phyloP scores from a whole-genome alignment of 2,888 invertebrate genomes.

The Desoria tigrina region DNA sequence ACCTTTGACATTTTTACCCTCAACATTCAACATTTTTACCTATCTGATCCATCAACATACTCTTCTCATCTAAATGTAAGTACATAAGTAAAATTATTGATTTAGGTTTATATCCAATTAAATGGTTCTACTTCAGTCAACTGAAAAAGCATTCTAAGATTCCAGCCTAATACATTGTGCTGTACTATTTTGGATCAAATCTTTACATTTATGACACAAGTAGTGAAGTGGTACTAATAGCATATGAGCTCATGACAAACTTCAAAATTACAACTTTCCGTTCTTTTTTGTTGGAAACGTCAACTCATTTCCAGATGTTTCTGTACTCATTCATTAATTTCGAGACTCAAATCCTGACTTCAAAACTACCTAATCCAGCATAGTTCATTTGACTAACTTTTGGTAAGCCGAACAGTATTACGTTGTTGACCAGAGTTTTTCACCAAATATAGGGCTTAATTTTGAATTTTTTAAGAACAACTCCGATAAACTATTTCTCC shows the following conservation, averaged over 20 bases:
- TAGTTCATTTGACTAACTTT: neutral
- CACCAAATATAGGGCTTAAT: neutral
- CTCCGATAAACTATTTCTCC: neutral
- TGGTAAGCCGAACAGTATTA: slow-evolving; percentile 2
- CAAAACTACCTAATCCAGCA: neutral
- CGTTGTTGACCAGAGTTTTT: slow-evolving; percentile 5
- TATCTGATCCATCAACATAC: slow-evolving; percentile 12
- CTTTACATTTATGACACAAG: slow-evolving; percentile 13
- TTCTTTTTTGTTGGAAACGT: neutral
- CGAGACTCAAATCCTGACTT: slow-evolving; percentile 1
- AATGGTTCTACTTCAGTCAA: slow-evolving; percentile 15
- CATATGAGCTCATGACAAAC: slow-evolving; percentile 6
- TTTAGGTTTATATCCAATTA: slow-evolving; percentile 4
- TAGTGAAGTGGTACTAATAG: slow-evolving; percentile 13
- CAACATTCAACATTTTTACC: slow-evolving; percentile 10
- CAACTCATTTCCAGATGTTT: no score
- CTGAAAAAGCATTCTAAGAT: slow-evolving; percentile 18
- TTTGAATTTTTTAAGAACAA: neutral
- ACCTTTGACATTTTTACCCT: slow-evolving; percentile 16
- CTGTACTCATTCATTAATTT: neutral
- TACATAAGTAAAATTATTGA: slow-evolving; percentile 15
- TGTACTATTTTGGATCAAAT: slow-evolving; percentile 2
- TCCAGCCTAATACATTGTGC: slow-evolving; percentile 19
- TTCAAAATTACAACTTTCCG: neutral
- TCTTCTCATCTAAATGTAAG: slow-evolving; percentile 15